Evolutionary conservation across 1,140 invertebrate species (phyloP), one percentile per base, ranked within the genome.

Genomic region (Caenorhabditis elegans): DNA sequence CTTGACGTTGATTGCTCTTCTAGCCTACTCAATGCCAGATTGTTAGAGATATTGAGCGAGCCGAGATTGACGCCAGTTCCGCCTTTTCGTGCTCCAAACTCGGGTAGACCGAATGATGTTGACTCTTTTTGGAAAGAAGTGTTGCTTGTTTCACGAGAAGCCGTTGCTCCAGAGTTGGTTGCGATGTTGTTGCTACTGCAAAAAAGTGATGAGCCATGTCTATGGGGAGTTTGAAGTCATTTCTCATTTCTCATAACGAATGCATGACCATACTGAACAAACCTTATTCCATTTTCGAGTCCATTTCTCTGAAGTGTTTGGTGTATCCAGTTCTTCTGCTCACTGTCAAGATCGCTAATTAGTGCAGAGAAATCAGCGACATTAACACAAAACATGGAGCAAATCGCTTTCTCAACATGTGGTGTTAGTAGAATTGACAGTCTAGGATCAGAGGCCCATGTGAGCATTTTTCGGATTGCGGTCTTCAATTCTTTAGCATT

Each of bases 211-310:
- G 60, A 3, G 26, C 6, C 26, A 22, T 11, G 17, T 39, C 31
- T 22, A 17, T 70, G n/a, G 34, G 34, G 60, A 43, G 39, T 43
- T 43, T 15, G 15, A 8, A 8, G 39, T 34, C 26, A 17, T 70
- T 70, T 43, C 22, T 24, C 60, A 70, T 70, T 60, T 60, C 26
- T 70, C 60, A 70, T 70, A 70, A 17, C 34, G 60, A 70, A 70
- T 70, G 60, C 60, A 70, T 70, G 60, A 39, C 34, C n/a, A 70
- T 2, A 70, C n/a, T 24, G 15, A 2, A 39, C 60, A 70, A 39
- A 70, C 60, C 60, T 70, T 70, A 70, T 70, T 70, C 60, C 60
- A 39, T 70, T 70, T 36, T 70, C 34, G 34, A 70, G 60, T 6
- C 60, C 60, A 70, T 70, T 70, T 43, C 34, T 6, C n/a, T 70